Base-by-base conservation (phyloP, 2,888 invertebrate species). In the Ellobium chinense region DNA sequence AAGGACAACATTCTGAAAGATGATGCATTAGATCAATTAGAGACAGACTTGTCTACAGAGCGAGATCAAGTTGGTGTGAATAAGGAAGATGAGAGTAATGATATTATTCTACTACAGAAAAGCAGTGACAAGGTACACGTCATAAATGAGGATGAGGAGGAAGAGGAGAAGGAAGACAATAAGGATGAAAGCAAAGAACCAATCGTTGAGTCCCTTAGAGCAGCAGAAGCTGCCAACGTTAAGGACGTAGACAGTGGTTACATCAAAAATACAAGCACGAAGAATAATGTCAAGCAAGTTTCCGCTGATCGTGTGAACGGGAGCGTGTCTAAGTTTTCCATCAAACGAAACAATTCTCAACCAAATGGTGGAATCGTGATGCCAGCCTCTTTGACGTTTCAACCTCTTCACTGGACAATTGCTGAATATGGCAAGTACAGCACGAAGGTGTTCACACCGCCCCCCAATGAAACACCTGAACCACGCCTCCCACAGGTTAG, bases 401-500 rank as follows among this genome's bases (percentile, higher is more conserved):
- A 29, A n/a, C 60, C 39, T 18, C 62, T 73, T 2, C 73, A 73
- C 62, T 75, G 75, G 75, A 75, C 63, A 4, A 75, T 75, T 12
- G 21, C 29, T 0, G 29, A 39, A 12, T 29, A 18, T 21, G 75
- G 75, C 1, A 24, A 14, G 21, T 75, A 75, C 54, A 46, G 54
- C 29, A 18, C 62, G 27, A 31, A 31, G 24, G 21, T 75, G n/a
- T 75, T n/a, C 65, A 27, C 46, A 9, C 65, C 75, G 1, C 75
- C 75, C n/a, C 21, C 31, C 2, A 29, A 54, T 1, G 75, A 75
- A 27, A 21, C 65, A 14, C 75, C 75, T 12, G 34, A 31, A 12
- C 75, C 63, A n/a, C 27, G 75, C 31, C 14, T 75, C 18, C 75
- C 75, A 18, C 46, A 75, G 65, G 75, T 75, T 37, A 46, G n/a